Conservation (phyloP, 1,140 invertebrate genomes). For the Lasaia peninsularis region DNA sequence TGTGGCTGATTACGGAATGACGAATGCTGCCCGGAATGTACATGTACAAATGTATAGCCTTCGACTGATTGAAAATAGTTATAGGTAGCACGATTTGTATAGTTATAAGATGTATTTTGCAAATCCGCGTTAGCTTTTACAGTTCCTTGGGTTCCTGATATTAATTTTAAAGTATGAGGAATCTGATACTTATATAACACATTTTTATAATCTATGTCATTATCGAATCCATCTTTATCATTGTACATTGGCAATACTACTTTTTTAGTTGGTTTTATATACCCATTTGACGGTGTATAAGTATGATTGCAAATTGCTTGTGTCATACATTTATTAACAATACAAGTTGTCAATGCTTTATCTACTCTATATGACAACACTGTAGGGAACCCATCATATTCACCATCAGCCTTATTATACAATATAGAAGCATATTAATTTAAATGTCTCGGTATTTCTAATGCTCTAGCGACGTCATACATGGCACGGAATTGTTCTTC, state of each 20-base stretch:
- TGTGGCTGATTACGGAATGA: background rate
- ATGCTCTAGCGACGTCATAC: too few relatives aligned
- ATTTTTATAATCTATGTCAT: background rate
- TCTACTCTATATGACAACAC: too few relatives aligned
- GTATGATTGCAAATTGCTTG: too few relatives aligned
- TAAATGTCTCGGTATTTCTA: too few relatives aligned
- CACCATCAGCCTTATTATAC: too few relatives aligned
- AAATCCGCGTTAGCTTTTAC: background rate
- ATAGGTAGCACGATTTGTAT: background rate
- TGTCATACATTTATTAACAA: too few relatives aligned
- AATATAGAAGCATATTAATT: too few relatives aligned
- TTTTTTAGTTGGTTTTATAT: background rate
- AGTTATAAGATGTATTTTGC: background rate
- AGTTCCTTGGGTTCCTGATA: background rate
- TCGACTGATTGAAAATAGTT: background rate
- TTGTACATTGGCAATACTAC: background rate
- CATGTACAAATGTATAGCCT: background rate
- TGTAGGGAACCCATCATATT: too few relatives aligned
- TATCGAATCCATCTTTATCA: background rate
- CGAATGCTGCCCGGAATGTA: background rate
- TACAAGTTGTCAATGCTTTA: too few relatives aligned
- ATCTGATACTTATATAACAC: background rate
- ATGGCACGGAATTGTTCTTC: too few relatives aligned
- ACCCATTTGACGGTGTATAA: too few relatives aligned
- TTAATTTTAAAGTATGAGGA: background rate